These are phyloP conservation scores for Athene noctua DNA, from an alignment of 2,113 vertebrate species.

Conservation along the genomic window DNA sequence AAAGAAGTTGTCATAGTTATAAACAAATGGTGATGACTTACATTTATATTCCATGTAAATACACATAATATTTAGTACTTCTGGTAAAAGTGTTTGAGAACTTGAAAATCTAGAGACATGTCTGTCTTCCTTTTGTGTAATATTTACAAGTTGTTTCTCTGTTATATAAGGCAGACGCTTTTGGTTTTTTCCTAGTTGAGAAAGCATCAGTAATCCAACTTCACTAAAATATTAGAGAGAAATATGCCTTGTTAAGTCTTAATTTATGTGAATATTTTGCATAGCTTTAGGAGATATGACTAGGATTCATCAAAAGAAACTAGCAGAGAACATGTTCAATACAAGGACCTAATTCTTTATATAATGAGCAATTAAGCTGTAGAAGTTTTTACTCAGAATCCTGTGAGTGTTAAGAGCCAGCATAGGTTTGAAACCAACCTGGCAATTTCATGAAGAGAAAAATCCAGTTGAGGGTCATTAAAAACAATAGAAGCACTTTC, in stretches of 20 bases:
- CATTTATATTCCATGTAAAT: not conserved
- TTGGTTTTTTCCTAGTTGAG: not conserved
- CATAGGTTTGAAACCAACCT: not conserved
- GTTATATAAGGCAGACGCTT: not conserved
- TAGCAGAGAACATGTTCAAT: not conserved
- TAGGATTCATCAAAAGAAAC: conserved; percentile 33
- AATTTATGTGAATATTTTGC: conserved; percentile 8
- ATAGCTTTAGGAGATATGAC: not conserved
- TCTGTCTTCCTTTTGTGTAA: not conserved
- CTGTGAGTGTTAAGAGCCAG: not conserved
- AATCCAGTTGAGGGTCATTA: not conserved
- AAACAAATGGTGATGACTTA: not conserved
- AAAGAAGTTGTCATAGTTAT: not conserved
- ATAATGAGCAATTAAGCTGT: conserved; percentile 10
- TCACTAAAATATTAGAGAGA: not conserved
- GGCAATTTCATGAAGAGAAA: not conserved
- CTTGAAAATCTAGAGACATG: not conserved
- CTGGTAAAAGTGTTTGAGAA: not conserved
- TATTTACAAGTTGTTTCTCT: not conserved
- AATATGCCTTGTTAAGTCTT: not conserved
- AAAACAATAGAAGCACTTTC: not conserved
- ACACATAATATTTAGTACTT: not conserved
- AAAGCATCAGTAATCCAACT: not conserved
- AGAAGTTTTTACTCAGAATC: not conserved
- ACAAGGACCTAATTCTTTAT: not conserved